Evolutionary conservation across 2,113 vertebrate genomes (phyloP), one percentile per base, ranked within the genome.

Genomic region (Sarotherodon lohbergeri): DNA sequence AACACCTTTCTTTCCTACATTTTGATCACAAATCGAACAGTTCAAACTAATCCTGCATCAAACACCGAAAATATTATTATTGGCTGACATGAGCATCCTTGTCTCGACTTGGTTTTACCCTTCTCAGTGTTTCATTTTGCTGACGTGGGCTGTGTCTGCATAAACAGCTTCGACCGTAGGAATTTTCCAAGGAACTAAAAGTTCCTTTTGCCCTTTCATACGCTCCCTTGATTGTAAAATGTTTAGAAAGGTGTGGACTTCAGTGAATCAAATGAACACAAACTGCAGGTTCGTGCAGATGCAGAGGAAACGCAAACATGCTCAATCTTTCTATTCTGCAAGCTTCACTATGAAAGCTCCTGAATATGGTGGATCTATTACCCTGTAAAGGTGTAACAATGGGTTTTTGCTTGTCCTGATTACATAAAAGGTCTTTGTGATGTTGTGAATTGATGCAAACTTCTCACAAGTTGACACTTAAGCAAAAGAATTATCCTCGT

Each of bases 401-500:
- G 39, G 39, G 41, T 48, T 10, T 11, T 73, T 76, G 41, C 68
- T 29, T 46, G 24, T 76, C 22, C 41, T 17, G 41, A 41, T 68
- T 13, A 8, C 63, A 39, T 41, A 13, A 19, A 68, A 68, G 19
- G 63, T 68, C 63, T 39, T 22, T 66, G 63, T n/a, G 36, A 16
- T 29, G 41, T 48, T 29, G 24, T 48, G 22, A 76, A 73, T 17
- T 27, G 68, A 73, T 46, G 41, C 5, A 0, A 73, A 73, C 13
- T 73, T 73, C 68, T 73, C 24, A 17, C 16, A 4, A 48, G 9
- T 19, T 48, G 14, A 76, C 43, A 7, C 14, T 48, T 48, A 17
- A 11, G 41, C 24, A 39, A 2, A 76, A 76, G 4, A 76, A 29
- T 27, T 48, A 17, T 27, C 2, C 22, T 48, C 2, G 0, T 48